Base-by-base conservation (phyloP, 2,888 invertebrate species). In the Torymus tubicola region DNA sequence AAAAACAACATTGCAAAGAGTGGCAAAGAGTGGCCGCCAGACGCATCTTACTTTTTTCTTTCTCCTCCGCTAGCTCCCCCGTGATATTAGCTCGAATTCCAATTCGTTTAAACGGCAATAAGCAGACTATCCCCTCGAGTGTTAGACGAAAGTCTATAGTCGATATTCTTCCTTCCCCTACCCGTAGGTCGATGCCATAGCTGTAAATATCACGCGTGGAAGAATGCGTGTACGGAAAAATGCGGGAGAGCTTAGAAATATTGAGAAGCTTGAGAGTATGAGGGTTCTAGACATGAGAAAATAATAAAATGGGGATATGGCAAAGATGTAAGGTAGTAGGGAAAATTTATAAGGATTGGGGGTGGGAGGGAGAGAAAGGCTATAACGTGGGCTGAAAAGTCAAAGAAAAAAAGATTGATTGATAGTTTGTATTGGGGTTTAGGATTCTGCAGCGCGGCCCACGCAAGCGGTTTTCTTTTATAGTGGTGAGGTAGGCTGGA, bases 51-150 rank as follows among this genome's bases (percentile, higher is more conserved):
- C 18, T 14, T 11, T 63, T 14, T 21, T 12, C 21, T 14, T 14
- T 5, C 63, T 14, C 31, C 16, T 31, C 31, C 31, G 31, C 3
- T 5, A 31, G 31, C 3, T 31, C 42, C 42, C 42, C 1, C 8
- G n/a, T 5, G 53, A 74, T 74, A 74, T 74, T 74, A 74, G 58
- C 74, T 58, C 53, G 73, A 64, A 73, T 64, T 65, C 65, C 55
- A 57, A 13, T 74, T 74, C 74, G 65, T 74, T 74, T 74, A 58
- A 65, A 3, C 50, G 24, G 58, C 74, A 67, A 74, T 74, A 74
- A 74, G 67, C 74, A 65, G 57, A 8, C 21, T 16, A 18, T 5
- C 61, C 71, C 71, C 71, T 24, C 14, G 70, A 14, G 71, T 57
- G 64, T n/a, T 21, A 21, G 21, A 16, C 50, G 42, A 42, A 42